Conservation (phyloP, 2,888 invertebrate species). For the Pammene aurita region DNA sequence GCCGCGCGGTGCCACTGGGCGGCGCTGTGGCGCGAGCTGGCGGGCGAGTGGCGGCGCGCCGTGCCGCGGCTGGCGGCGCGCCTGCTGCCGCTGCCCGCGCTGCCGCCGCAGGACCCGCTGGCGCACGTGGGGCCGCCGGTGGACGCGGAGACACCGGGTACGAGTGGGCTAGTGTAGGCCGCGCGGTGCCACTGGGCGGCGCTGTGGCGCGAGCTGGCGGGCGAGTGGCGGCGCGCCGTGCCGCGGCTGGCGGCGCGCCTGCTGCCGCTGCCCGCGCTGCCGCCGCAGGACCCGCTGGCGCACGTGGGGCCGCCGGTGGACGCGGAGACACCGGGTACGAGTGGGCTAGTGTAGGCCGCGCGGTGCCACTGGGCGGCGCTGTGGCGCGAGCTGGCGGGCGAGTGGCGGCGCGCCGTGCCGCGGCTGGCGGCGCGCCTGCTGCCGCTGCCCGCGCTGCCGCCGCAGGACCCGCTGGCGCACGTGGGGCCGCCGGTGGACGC, state of each 20-base stretch:
- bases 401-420: constrained; percentile 56
- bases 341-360: too few relatives aligned
- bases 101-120: constrained; percentile 44
- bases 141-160: too few relatives aligned
- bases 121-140: constrained; percentile 26
- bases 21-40: constrained; percentile 55
- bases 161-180: too few relatives aligned
- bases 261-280: constrained; percentile 57
- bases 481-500: constrained; percentile 35
- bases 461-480: constrained; percentile 40
- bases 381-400: constrained; percentile 54
- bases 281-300: constrained; percentile 42
- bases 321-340: too few relatives aligned
- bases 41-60: constrained; percentile 55
- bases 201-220: constrained; percentile 53
- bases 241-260: too few relatives aligned
- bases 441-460: constrained; percentile 53
- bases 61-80: too few relatives aligned
- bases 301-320: constrained; percentile 15
- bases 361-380: constrained; percentile 49
- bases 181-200: constrained; percentile 50
- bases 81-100: constrained; percentile 57
- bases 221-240: constrained; percentile 56
- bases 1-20: constrained; percentile 48
- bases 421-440: too few relatives aligned